Conservation (phyloP, 2,113 vertebrate genomes). For the Apodemus speciosus region DNA sequence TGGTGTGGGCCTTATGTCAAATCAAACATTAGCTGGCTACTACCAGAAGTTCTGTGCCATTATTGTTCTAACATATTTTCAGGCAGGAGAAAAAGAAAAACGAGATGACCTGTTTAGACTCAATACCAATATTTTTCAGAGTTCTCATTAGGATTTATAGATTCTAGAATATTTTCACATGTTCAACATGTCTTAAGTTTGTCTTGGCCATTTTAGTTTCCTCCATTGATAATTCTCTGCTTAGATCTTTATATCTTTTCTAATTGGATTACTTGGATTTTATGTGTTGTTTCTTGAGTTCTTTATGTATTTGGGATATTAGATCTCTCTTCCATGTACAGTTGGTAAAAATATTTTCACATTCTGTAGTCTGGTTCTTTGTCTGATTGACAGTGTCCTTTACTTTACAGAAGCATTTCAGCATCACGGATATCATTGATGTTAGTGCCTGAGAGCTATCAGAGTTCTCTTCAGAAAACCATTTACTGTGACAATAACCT, state of each 20-base stretch:
- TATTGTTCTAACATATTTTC: not conserved
- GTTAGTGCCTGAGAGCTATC: not conserved
- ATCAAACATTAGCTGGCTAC: not conserved
- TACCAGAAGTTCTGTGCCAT: not conserved
- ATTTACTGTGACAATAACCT: not conserved
- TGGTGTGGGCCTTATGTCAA: not conserved
- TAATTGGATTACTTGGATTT: not conserved
- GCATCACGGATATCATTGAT: not conserved
- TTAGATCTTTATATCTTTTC: not conserved
- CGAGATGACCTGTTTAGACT: not conserved
- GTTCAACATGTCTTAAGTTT: not conserved
- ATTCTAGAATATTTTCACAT: not conserved
- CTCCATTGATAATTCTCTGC: not conserved
- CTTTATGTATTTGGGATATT: not conserved
- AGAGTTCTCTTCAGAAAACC: not conserved
- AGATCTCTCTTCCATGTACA: not conserved
- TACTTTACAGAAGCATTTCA: not conserved
- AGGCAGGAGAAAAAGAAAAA: not conserved
- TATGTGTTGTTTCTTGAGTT: not conserved
- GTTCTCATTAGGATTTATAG: not conserved
- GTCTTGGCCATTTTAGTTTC: not conserved
- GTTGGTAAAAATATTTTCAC: not conserved
- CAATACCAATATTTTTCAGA: too few relatives aligned
- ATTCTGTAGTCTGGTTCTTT: not conserved
- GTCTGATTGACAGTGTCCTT: not conserved